phyloP scores from a whole-genome alignment of 2,797 vertebrate species.

The Rhynchonycteris naso region DNA sequence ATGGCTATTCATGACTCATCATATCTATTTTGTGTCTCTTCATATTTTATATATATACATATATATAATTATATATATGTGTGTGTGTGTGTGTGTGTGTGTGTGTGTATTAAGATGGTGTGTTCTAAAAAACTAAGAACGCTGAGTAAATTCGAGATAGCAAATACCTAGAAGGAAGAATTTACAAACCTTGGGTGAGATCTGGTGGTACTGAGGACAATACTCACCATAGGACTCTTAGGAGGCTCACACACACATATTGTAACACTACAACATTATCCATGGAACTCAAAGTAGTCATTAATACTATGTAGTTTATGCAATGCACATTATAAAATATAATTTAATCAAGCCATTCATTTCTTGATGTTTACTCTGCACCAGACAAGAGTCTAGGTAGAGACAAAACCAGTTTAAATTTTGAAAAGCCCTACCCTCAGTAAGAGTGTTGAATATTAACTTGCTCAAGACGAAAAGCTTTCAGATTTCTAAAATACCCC shows the following conservation, averaged over 20 bases:
- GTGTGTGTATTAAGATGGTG: background rate
- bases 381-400: background rate
- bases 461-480: background rate
- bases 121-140: background rate
- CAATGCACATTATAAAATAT: background rate
- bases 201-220: background rate
- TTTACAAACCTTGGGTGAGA: background rate
- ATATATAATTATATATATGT: no score
- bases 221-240: background rate
- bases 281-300: background rate
- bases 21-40: background rate
- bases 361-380: background rate
- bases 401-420: background rate
- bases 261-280: background rate
- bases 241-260: background rate
- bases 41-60: background rate
- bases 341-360: background rate
- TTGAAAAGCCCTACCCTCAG: background rate
- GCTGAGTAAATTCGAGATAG: background rate
- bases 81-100: no score
- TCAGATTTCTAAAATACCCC: background rate
- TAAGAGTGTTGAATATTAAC: background rate
- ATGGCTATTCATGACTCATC: background rate
- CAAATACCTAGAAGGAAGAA: background rate
- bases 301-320: background rate